phyloP scores from a whole-genome alignment of 2,113 vertebrate species.

The Neomonachus schauinslandi region DNA sequence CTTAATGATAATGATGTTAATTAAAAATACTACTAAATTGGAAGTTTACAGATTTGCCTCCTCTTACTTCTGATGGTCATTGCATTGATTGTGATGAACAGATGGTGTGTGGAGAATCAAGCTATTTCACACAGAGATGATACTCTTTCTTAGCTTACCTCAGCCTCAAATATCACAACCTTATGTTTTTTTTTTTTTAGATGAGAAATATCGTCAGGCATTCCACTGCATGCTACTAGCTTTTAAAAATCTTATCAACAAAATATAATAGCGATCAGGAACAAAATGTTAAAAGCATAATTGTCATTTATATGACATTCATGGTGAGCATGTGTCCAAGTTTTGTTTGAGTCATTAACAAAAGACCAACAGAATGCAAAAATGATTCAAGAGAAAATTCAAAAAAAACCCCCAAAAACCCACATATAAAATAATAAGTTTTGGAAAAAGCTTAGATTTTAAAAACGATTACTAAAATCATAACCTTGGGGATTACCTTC shows the following conservation, averaged over 20 bases:
- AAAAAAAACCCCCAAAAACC: neutral
- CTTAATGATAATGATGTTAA: slow-evolving; percentile 63
- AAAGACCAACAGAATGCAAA: neutral
- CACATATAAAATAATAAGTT: neutral
- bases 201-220: neutral
- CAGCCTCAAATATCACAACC: slow-evolving; percentile 39
- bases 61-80: slow-evolving; percentile 64
- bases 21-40: slow-evolving; percentile 53
- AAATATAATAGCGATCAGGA: slow-evolving; percentile 26
- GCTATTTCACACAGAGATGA: slow-evolving; percentile 45
- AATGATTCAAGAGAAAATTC: neutral
- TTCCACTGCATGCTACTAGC: slow-evolving; percentile 35
- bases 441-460: neutral
- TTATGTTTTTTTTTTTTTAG: neutral
- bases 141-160: neutral
- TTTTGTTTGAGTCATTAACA: neutral
- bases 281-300: slow-evolving; percentile 12
- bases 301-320: neutral
- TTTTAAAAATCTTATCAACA: neutral
- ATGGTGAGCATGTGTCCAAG: neutral
- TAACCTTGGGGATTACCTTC: neutral
- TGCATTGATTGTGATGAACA: slow-evolving; percentile 45
- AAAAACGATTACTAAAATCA: neutral
- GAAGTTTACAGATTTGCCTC: slow-evolving; percentile 19
- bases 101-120: slow-evolving; percentile 28